These are phyloP conservation scores for Apodemus speciosus DNA, from an alignment of 2,113 vertebrate species.

Conservation along the genomic window DNA sequence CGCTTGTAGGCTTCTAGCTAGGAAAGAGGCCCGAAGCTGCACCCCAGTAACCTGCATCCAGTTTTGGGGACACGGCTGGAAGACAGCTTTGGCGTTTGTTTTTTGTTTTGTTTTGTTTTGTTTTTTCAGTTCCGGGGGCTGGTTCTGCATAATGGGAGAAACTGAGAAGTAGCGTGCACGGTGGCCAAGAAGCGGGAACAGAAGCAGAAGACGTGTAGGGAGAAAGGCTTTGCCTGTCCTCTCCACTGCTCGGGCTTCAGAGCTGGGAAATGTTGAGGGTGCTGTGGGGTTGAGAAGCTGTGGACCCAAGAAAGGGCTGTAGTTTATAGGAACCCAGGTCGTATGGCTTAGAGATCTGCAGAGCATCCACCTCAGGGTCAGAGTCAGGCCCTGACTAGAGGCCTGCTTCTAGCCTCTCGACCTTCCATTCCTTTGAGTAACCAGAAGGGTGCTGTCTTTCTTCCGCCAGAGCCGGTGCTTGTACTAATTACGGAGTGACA, in stretches of 20 bases:
- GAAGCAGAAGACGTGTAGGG: neutral
- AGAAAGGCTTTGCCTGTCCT: neutral
- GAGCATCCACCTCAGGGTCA: neutral
- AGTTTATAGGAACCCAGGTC: neutral
- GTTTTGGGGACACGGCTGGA: neutral
- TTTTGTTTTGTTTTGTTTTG: neutral
- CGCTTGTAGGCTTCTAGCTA: neutral
- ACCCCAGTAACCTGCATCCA: neutral
- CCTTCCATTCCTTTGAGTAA: neutral
- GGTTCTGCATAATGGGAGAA: neutral
- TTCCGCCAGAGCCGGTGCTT: neutral
- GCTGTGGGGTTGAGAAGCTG: neutral
- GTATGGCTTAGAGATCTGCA: neutral
- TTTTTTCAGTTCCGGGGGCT: neutral
- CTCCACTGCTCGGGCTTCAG: neutral
- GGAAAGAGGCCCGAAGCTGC: neutral
- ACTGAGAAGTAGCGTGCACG: neutral
- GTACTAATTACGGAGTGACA: neutral
- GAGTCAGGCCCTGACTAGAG: neutral
- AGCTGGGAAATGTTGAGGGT: neutral
- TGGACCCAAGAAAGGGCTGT: neutral
- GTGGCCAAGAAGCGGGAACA: neutral
- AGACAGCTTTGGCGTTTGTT: neutral
- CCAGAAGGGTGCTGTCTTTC: neutral
- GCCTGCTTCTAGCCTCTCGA: neutral